Percentiles rank a stretch among this genome's conserved stretches.
Evolutionary conservation across 1,140 invertebrate species (phyloP).

Genomic region (Frieseomelitta varia): DNA sequence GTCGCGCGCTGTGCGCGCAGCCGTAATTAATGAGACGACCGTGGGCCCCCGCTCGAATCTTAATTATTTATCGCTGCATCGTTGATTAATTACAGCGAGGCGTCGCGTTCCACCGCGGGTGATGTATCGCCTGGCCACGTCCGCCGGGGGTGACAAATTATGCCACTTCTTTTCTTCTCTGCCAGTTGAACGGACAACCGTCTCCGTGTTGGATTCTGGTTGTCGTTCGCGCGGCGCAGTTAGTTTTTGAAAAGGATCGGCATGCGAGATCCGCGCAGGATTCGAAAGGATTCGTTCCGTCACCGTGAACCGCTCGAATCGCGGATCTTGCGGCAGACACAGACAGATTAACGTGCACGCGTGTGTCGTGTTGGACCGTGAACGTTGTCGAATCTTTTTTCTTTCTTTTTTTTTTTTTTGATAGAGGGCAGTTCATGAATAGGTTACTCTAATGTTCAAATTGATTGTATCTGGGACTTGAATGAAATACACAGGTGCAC

Average conservation of each 20-base stretch:
- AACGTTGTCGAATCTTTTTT: neutral
- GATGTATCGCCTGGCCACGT: constrained; percentile 59
- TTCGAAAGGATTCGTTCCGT: constrained; percentile 14
- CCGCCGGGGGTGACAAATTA: constrained; percentile 63
- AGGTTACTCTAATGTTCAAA: too few species aligned
- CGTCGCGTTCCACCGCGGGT: constrained; percentile 40
- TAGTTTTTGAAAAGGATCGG: constrained; percentile 39
- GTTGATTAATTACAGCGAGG: constrained; percentile 64
- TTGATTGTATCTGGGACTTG: too few species aligned
- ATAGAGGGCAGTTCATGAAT: too few species aligned
- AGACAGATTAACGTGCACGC: neutral
- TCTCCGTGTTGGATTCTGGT: neutral
- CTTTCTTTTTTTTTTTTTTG: too few species aligned
- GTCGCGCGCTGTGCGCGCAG: constrained; percentile 53
- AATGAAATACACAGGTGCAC: too few species aligned
- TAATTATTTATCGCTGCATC: constrained; percentile 69
- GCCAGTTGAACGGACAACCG: neutral
- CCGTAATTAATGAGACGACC: constrained; percentile 65
- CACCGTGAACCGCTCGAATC: neutral
- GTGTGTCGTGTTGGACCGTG: neutral
- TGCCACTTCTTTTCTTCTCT: constrained; percentile 47
- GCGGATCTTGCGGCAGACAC: neutral
- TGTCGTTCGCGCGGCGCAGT: neutral
- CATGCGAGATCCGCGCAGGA: neutral
- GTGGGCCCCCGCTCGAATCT: constrained; percentile 55